Evolutionary conservation across 2,797 vertebrate species (phyloP).

Genomic region (Pelobates cultripes): DNA sequence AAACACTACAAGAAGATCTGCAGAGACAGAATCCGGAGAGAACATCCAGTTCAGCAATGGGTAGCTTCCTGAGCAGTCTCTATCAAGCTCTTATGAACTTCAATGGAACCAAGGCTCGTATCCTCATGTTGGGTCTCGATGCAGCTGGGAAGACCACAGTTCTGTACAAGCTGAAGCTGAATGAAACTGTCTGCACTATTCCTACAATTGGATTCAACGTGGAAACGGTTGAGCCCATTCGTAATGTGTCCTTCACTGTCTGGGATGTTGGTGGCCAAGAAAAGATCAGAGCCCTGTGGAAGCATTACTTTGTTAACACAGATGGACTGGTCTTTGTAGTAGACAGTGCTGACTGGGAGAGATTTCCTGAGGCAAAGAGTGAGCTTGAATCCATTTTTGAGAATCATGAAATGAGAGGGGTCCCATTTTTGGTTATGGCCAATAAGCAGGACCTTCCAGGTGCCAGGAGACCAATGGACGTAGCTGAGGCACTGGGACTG

Average conservation of each 20-base stretch:
- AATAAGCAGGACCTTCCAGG: conserved; percentile 60
- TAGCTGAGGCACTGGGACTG: conserved; percentile 49
- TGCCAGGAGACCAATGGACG: conserved; percentile 34
- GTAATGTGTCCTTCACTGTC: conserved; percentile 81
- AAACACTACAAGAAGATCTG: conserved; percentile 1
- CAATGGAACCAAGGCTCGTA: conserved; percentile 35
- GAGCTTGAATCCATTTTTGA: conserved; percentile 43
- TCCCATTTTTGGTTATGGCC: conserved; percentile 53
- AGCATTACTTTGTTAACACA: conserved; percentile 78
- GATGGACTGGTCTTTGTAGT: conserved; percentile 67
- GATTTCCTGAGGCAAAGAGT: conserved; percentile 43
- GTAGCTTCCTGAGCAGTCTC: conserved; percentile 38
- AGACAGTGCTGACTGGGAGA: conserved; percentile 50
- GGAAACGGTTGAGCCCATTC: conserved; percentile 81
- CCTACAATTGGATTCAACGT: conserved; percentile 75
- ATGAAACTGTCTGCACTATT: conserved; percentile 47
- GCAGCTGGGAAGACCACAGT: conserved; percentile 58
- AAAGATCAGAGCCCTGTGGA: conserved; percentile 81
- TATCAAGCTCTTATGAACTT: conserved; percentile 32
- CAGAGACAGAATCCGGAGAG: background rate
- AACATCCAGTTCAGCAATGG: conserved; percentile 20
- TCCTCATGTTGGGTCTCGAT: conserved; percentile 58
- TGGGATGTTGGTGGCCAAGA: conserved; percentile 84
- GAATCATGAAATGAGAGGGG: conserved; percentile 18
- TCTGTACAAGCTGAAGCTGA: conserved; percentile 56